Conservation (phyloP, 2,888 invertebrate genomes). For the Chymomyza fuscimana region DNA sequence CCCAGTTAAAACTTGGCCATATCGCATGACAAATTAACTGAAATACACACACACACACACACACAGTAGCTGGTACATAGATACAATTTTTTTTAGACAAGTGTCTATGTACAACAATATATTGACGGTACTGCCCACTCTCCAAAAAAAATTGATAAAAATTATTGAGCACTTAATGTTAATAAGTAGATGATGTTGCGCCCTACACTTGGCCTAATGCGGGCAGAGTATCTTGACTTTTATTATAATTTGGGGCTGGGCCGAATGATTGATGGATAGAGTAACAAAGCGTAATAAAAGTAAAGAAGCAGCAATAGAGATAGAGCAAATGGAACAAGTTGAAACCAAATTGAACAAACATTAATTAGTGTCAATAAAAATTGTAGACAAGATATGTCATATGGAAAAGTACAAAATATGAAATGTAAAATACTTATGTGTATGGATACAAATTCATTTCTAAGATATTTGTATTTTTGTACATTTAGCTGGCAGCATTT, state of each 20-base stretch:
- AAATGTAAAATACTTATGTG: slow-evolving; percentile 2
- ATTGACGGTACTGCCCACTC: too few species aligned
- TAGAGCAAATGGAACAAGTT: not conserved
- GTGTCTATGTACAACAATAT: too few species aligned
- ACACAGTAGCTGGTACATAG: too few species aligned
- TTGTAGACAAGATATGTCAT: slow-evolving; percentile 52
- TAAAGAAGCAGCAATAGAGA: not conserved
- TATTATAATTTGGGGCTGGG: not conserved
- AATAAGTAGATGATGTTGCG: not conserved
- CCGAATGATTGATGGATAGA: not conserved
- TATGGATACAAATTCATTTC: slow-evolving; percentile 7
- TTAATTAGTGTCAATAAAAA: slow-evolving; percentile 69
- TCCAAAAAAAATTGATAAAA: not conserved
- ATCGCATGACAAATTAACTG: not conserved
- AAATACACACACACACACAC: not conserved
- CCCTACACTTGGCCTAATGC: not conserved
- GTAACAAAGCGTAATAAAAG: not conserved
- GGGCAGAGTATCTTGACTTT: not conserved
- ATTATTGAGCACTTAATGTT: not conserved
- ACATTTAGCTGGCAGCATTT: not conserved
- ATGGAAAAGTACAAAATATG: slow-evolving; percentile 34
- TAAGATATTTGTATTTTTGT: not conserved
- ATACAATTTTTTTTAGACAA: too few species aligned
- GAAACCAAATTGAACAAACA: slow-evolving; percentile 30
- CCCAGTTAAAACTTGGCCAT: not conserved